Evolutionary conservation across 2,797 vertebrate genomes (phyloP).

Genomic region (Dryobates pubescens): DNA sequence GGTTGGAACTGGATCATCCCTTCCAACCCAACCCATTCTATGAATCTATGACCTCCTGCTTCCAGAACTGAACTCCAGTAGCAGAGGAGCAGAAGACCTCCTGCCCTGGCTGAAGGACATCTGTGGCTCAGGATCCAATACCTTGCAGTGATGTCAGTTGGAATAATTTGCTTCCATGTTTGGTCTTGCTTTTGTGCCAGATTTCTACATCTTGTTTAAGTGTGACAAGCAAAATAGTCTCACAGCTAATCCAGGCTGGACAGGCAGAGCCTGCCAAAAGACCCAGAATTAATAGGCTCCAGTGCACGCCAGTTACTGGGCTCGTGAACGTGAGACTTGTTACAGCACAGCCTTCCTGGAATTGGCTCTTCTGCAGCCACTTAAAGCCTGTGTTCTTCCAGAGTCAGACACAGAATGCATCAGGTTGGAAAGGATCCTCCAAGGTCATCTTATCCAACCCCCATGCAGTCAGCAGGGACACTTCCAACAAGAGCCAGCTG

Average conservation of each 20-base stretch:
- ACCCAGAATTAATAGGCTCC: background rate
- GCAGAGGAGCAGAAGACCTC: background rate
- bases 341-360: background rate
- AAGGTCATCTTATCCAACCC: too few species aligned
- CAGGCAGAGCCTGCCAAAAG: background rate
- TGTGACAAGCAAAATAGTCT: background rate
- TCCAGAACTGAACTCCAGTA: background rate
- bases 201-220: conserved; percentile 29
- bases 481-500: too few species aligned
- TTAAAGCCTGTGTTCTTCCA: background rate
- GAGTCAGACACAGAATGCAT: background rate
- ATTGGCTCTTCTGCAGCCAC: background rate
- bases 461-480: too few species aligned
- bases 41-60: background rate
- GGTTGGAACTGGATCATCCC: too few species aligned
- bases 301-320: background rate
- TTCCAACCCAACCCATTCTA: too few species aligned
- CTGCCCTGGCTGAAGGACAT: background rate
- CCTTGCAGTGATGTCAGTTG: background rate
- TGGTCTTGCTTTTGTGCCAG: conserved; percentile 23
- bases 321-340: background rate
- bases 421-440: too few species aligned
- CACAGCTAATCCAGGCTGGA: background rate
- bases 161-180: conserved; percentile 43
- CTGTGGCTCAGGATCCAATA: background rate